Percentiles rank a stretch among this genome's conserved stretches.
Conservation (phyloP, 2,888 invertebrate species). For the Ophioninae sp. region DNA sequence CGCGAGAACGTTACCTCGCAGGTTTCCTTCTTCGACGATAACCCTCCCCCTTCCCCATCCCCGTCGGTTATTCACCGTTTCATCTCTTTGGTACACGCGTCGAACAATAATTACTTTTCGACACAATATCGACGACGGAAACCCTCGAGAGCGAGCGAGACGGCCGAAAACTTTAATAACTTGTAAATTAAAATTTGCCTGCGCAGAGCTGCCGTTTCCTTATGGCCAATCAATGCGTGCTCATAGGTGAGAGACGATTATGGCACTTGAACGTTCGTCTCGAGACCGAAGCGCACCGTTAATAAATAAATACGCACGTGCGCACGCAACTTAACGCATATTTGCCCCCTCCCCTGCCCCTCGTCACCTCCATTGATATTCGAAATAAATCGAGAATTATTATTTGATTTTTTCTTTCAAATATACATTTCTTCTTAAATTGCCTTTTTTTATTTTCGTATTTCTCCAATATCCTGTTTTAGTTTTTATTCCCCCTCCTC, state of each 20-base stretch:
- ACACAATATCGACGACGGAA: constrained; percentile 19
- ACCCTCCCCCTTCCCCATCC: neutral
- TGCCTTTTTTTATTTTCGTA: too few species aligned
- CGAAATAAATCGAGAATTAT: neutral
- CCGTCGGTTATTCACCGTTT: constrained; percentile 1
- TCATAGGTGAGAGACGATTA: constrained; percentile 57
- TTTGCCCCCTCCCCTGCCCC: neutral
- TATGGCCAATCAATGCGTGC: constrained; percentile 73
- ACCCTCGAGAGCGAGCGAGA: constrained; percentile 32
- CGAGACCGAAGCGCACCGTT: constrained; percentile 31
- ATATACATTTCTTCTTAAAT: neutral
- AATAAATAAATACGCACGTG: constrained; percentile 28
- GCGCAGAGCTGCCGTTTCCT: constrained; percentile 68
- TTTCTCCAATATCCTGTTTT: too few species aligned
- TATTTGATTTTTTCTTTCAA: neutral
- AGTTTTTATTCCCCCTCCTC: too few species aligned
- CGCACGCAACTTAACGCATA: constrained; percentile 1
- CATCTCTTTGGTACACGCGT: neutral
- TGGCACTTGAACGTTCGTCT: constrained; percentile 35
- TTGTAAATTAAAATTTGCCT: constrained; percentile 72
- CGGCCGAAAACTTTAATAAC: constrained; percentile 71
- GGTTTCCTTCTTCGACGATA: constrained; percentile 11
- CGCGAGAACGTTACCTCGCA: constrained; percentile 59
- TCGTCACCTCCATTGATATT: too few species aligned
- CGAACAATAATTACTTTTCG: constrained; percentile 24